These are phyloP conservation scores for Trichomycterus rosablanca DNA, from an alignment of 2,113 vertebrate species.

Conservation along the genomic window DNA sequence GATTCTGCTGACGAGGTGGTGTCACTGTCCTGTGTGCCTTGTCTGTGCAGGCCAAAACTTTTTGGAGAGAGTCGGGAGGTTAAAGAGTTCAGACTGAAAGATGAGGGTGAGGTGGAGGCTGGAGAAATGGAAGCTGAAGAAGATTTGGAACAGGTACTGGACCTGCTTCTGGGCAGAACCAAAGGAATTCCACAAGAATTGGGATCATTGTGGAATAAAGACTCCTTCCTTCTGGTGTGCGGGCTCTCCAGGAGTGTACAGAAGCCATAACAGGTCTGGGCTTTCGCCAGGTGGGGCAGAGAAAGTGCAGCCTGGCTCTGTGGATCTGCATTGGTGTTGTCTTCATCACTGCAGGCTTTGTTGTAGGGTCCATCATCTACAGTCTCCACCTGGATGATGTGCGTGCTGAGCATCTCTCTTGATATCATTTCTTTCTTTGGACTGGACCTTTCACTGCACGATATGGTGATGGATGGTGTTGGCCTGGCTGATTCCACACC, in stretches of 20 bases:
- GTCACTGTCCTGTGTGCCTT: conserved; percentile 73
- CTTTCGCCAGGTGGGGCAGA: conserved; percentile 79
- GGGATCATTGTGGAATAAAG: conserved; percentile 77
- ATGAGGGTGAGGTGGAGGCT: conserved; percentile 60
- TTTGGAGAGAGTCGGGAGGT: conserved; percentile 59
- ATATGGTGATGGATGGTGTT: conserved; percentile 34
- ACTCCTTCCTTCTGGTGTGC: conserved; percentile 85
- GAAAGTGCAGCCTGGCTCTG: conserved; percentile 84
- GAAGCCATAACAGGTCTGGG: conserved; percentile 79
- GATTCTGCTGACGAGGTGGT: conserved; percentile 79
- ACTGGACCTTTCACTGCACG: conserved; percentile 42
- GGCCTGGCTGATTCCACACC: conserved; percentile 44
- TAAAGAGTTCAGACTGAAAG: conserved; percentile 63
- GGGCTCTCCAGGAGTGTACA: conserved; percentile 85
- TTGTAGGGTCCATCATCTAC: conserved; percentile 68
- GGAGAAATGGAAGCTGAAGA: conserved; percentile 43
- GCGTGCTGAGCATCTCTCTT: conserved; percentile 51
- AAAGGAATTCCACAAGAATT: conserved; percentile 49
- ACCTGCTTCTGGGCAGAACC: conserved; percentile 67
- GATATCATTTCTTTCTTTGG: conserved; percentile 46
- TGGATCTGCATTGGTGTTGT: conserved; percentile 80
- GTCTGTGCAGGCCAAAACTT: conserved; percentile 60
- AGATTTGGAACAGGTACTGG: conserved; percentile 61
- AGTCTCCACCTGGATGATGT: conserved; percentile 83
- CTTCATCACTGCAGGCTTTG: conserved; percentile 65